Evolutionary conservation across 2,113 vertebrate genomes (phyloP), one percentile per base, ranked within the genome.

Genomic region (Paracyprichromis sp.): DNA sequence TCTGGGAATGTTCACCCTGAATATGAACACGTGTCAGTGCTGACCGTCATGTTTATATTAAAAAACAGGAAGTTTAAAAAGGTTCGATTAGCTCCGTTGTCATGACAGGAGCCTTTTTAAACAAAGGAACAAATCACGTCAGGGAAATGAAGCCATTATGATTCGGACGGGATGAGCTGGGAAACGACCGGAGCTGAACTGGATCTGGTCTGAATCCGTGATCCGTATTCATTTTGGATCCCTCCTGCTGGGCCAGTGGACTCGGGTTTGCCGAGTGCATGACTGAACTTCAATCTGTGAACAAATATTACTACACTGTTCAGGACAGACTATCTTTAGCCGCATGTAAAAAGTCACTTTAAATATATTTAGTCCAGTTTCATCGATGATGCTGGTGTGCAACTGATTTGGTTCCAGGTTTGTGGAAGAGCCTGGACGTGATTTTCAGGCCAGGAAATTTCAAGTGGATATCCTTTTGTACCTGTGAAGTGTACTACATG

Each of bases 41-140:
- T 12, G 34, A 13, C 6, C 9, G 8, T 4, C 26, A 6, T 38
- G 19, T n/a, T n/a, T 38, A n/a, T n/a, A n/a, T n/a, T 38, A 66
- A 66, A 0, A 63, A 66, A 38, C 31, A 38, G 31, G 31, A 38
- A 12, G 61, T n/a, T 36, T 12, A n/a, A n/a, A 66, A 66, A 12
- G 61, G 31, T 12, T 59, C 2, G 2, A 59, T 59, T 59, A 59
- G 56, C 56, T 29, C 8, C 1, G 56, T 63, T 4, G 6, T 66
- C 61, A 12, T 19, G 6, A 0, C 0, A 36, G 5, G 5, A 34
- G 29, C 14, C 2, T 17, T 31, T 61, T 31, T 61, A 61, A 61
- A 61, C 16, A 61, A 61, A 61, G 57, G 29, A 9, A 59, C 8
- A 59, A 59, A 59, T 31, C 5, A 12, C 1, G 3, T 61, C 57